Base-by-base conservation (phyloP, 1,140 invertebrate species). In the Gryon sp. region DNA sequence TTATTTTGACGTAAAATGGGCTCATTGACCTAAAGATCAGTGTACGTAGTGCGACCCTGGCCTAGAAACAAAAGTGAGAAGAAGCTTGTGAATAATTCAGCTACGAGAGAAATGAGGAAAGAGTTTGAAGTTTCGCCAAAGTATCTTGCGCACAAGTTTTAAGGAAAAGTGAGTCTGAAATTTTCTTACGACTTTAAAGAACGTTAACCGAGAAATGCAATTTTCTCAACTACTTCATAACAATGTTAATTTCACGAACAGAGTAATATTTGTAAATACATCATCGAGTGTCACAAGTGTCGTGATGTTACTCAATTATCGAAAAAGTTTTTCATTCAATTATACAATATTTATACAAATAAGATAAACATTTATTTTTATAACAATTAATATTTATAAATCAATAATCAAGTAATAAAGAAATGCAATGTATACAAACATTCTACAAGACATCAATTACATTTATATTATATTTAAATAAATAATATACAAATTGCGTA, bases 71-170 rank as follows among this genome's bases (percentile, higher is more conserved):
- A 87, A 86, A 85, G 85, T 83, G 82, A 86, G 82, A 86, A 85
- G 82, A 85, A 84, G 83, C 83, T 87, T 81, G 84, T 88, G 87
- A 88, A 88, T 88, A 88, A 88, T 88, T 88, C 86, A 88, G 85
- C 84, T 83, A 83, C 74, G 84, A 81, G 80, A 79, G 84, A 86
- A 87, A 87, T 86, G 84, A 88, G 85, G 80, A 88, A 88, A 86
- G 86, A 88, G 86, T 88, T 87, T 80, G 85, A 88, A 88, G 83
- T 88, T 88, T 85, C 79, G 79, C 68, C 79, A 70, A 85, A 83
- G 84, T 85, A 87, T 87, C 87, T 87, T 84, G 84, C 80, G 80
- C 80, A 74, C 63, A 74, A 77, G 82, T 69, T 62, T 70, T 70
- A 77, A 76, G 74, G 62, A 77, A 80, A 75, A 80, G 78, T 80